Evolutionary conservation across 2,113 vertebrate genomes (phyloP).

Genomic region (Rostratula benghalensis): DNA sequence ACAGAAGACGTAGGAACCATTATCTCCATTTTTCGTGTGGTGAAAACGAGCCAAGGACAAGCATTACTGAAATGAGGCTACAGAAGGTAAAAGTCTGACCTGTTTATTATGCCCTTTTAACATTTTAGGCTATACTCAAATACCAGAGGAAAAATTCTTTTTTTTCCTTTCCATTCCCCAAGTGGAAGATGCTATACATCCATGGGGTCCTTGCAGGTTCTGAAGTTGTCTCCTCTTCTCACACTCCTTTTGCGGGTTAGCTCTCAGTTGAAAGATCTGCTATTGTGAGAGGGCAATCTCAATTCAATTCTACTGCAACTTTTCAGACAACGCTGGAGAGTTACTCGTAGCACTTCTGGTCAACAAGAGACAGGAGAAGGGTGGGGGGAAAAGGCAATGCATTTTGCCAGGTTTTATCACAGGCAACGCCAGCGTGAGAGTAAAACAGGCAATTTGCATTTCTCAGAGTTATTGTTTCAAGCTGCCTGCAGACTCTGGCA

Average conservation of each 20-base stretch:
- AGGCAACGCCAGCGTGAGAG: background rate
- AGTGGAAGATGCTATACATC: background rate
- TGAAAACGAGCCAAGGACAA: constrained; percentile 26
- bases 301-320: background rate
- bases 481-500: background rate
- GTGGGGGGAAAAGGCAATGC: background rate
- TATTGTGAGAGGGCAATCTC: background rate
- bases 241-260: background rate
- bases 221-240: background rate
- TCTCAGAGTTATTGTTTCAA: background rate
- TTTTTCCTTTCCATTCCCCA: background rate
- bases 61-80: background rate
- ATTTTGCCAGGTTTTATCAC: background rate
- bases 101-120: background rate
- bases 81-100: background rate
- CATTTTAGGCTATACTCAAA: background rate
- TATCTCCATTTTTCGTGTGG: constrained; percentile 19
- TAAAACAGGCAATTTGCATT: background rate
- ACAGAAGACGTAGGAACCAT: constrained; percentile 36
- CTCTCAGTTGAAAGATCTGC: background rate
- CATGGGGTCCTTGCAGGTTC: background rate
- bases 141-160: background rate
- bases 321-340: background rate
- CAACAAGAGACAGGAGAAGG: background rate
- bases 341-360: background rate